Conservation (phyloP, 2,888 invertebrate species). For the Crioceris asparagi region DNA sequence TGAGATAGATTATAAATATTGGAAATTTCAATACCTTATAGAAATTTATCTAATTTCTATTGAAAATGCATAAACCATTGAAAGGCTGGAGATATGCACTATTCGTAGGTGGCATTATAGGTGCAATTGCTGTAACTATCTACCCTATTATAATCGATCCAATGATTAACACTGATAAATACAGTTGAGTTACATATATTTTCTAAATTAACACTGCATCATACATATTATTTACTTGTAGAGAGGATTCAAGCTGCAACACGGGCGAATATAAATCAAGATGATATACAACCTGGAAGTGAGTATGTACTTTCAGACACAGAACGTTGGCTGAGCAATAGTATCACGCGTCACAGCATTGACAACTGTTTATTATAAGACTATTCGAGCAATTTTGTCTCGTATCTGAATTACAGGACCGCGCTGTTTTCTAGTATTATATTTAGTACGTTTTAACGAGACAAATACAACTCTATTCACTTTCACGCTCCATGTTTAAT, state of each 20-base stretch:
- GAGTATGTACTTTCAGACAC: slow-evolving; percentile 21
- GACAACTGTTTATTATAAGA: too few species aligned
- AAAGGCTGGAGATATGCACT: slow-evolving; percentile 47
- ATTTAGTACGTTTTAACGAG: too few species aligned
- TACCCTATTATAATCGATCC: slow-evolving; percentile 54
- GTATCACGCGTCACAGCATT: too few species aligned
- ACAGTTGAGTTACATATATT: slow-evolving; percentile 38
- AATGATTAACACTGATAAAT: slow-evolving; percentile 49
- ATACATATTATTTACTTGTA: slow-evolving; percentile 20
- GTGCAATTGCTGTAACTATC: slow-evolving; percentile 41
- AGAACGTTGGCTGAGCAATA: too few species aligned
- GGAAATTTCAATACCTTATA: too few species aligned
- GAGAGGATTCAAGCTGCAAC: slow-evolving; percentile 40
- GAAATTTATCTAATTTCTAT: too few species aligned
- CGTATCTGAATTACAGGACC: too few species aligned
- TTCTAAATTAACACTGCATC: not conserved
- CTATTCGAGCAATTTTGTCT: too few species aligned
- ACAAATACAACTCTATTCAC: not conserved
- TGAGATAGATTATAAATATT: too few species aligned
- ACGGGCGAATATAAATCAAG: slow-evolving; percentile 41
- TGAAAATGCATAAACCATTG: too few species aligned
- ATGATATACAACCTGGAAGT: slow-evolving; percentile 49
- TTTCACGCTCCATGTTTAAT: too few species aligned
- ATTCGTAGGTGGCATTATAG: slow-evolving; percentile 46
- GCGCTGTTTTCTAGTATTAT: too few species aligned